Percentiles rank a stretch among this genome's conserved stretches.
Evolutionary conservation across 2,888 invertebrate genomes (phyloP).

Genomic region (Polydrusus cervinus): DNA sequence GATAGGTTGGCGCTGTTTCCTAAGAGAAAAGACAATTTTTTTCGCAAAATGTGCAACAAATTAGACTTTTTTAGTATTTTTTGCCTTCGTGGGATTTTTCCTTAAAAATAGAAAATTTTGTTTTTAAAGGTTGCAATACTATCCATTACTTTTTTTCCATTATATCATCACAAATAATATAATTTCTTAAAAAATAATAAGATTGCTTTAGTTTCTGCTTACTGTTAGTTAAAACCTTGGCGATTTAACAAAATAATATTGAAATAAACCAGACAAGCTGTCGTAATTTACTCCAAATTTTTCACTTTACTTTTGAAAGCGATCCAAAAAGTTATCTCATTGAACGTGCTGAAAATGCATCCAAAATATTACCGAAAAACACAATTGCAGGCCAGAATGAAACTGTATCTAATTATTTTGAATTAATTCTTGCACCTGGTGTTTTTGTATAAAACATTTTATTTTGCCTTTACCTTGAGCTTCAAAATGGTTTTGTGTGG

Average conservation of each 20-base stretch:
- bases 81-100: no score
- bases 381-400: neutral
- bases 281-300: neutral
- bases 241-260: neutral
- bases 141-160: no score
- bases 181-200: no score
- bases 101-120: no score
- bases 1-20: no score
- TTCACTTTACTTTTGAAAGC: neutral
- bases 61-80: no score
- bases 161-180: no score
- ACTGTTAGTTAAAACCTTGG: neutral
- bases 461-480: slow-evolving; percentile 7
- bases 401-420: neutral
- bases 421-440: neutral
- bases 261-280: neutral
- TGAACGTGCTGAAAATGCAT: neutral
- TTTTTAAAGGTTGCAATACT: no score
- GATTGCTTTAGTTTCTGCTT: no score
- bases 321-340: neutral
- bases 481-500: neutral
- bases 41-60: no score
- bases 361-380: neutral
- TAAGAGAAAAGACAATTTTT: no score
- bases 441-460: neutral